Conservation (phyloP, 2,797 vertebrate genomes). For the Cuculus canorus region DNA sequence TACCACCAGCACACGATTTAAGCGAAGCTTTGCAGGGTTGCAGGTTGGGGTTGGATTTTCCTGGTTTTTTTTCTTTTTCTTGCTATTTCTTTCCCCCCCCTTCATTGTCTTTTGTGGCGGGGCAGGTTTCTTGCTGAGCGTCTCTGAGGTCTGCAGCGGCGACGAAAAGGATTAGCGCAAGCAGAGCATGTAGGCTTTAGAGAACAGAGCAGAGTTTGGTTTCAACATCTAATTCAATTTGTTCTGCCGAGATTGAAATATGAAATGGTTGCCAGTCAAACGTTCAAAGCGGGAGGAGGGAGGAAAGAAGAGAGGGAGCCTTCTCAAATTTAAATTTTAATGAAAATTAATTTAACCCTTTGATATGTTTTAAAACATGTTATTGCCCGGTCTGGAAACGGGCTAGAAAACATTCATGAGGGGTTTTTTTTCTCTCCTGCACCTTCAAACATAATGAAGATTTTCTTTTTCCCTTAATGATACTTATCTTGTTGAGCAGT, state of each 20-base stretch:
- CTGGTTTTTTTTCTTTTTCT: background rate
- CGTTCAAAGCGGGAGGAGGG: slow-evolving; percentile 69
- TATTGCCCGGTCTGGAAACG: background rate
- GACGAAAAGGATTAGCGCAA: slow-evolving; percentile 72
- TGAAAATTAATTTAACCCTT: slow-evolving; percentile 81
- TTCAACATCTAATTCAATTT: slow-evolving; percentile 85
- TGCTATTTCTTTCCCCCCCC: background rate
- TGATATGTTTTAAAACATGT: slow-evolving; percentile 35
- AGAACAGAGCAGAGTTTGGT: slow-evolving; percentile 76
- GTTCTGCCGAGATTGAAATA: slow-evolving; percentile 84
- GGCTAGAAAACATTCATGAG: background rate
- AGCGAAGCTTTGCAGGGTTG: background rate
- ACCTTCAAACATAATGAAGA: slow-evolving; percentile 50
- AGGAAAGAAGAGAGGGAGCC: slow-evolving; percentile 40
- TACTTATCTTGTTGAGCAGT: slow-evolving; percentile 48
- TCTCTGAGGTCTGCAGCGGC: slow-evolving; percentile 47
- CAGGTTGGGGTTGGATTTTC: background rate
- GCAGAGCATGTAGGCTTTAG: slow-evolving; percentile 75
- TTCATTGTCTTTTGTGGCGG: slow-evolving; percentile 53
- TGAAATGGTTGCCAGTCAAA: slow-evolving; percentile 84
- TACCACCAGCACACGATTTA: background rate
- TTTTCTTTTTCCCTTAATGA: slow-evolving; percentile 33
- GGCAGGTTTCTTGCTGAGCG: slow-evolving; percentile 41
- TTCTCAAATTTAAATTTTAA: slow-evolving; percentile 79
- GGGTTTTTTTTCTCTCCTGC: rapidly evolving